Percentiles rank a stretch among this genome's conserved stretches.
Evolutionary conservation across 2,113 vertebrate species (phyloP).

Genomic region (Macrotis lagotis): DNA sequence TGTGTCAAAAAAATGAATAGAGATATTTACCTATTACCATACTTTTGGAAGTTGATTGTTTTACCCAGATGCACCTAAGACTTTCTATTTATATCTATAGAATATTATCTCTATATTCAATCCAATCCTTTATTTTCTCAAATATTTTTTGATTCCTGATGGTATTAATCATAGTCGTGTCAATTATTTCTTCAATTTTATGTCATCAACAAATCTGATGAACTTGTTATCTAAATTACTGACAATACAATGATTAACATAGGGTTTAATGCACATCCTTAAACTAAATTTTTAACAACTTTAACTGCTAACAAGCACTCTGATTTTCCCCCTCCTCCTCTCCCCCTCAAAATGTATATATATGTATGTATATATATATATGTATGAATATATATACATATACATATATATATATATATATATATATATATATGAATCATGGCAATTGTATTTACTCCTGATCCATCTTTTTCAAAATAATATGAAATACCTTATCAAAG

Average conservation of each 20-base stretch:
- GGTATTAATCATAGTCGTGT: neutral
- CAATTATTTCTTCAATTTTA: neutral
- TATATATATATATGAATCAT: no score
- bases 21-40: neutral
- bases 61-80: neutral
- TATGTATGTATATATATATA: no score
- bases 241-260: neutral
- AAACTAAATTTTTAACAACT: neutral
- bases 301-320: neutral
- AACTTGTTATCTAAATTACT: neutral
- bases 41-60: neutral
- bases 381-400: no score
- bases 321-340: neutral
- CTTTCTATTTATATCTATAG: neutral
- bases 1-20: no score
- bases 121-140: neutral
- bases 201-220: neutral
- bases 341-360: no score
- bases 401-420: no score
- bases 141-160: neutral
- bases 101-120: neutral
- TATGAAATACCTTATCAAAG: neutral
- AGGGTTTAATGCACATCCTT: neutral
- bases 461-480: neutral
- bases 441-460: neutral